Evolutionary conservation across 2,113 vertebrate genomes (phyloP), one percentile per base, ranked within the genome.

Genomic region (Ia io): DNA sequence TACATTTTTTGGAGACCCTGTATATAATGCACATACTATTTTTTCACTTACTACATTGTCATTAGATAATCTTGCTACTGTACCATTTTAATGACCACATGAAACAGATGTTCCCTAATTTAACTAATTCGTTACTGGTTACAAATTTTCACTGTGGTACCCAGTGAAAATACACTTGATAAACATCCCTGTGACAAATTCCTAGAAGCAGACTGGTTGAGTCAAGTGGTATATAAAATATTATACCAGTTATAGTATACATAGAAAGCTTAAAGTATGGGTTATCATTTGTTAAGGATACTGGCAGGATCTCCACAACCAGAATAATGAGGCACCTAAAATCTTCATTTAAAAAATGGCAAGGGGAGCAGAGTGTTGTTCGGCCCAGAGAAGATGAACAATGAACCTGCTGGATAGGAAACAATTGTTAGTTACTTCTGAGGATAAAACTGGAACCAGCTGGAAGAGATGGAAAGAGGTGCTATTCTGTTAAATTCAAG

Each of bases 51-150:
- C 30, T 35, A 53, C 44, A 86, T 56, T 40, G 40, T 77, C 73
- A 93, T 69, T 74, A 83, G 84, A 88, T 88, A 74, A 74, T 76
- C 69, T 78, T 85, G 67, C 53, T 47, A 90, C 53, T 28, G 6
- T 51, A 73, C 70, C 69, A 91, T 96, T 96, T 93, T 90, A 93
- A 83, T 84, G 76, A 84, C 1, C 49, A 25, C 89, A 37, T 11
- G 16, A 53, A 90, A 89, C 40, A 96, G 67, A 90, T 89, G 92
- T 85, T 59, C 74, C 51, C 47, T 93, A 82, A 89, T 86, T 86
- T 94, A 88, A 69, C 83, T 59, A 91, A 59, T 49, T 35, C 35
- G 59, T 65, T 59, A 35, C 0, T 49, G 78, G 87, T 49, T 92
- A 86, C 28, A 69, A 90, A 86, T 82, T 84, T 84, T 95, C 49